Percentiles rank a stretch among this genome's conserved stretches.
Evolutionary conservation across 2,113 vertebrate genomes (phyloP).

Genomic region (Prunella fulvescens): DNA sequence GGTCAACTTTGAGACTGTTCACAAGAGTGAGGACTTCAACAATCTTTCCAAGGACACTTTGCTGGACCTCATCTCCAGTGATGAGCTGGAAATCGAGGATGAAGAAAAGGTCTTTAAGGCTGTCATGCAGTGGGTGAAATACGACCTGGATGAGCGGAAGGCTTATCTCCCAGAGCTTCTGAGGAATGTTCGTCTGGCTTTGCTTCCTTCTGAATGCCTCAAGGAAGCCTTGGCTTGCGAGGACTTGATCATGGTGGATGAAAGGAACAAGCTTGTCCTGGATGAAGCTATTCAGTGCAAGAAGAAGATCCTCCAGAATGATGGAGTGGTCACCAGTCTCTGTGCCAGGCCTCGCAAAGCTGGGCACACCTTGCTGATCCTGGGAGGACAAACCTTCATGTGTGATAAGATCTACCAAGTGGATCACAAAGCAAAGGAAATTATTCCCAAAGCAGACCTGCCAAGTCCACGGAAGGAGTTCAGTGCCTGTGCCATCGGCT

Average conservation of each 20-base stretch:
- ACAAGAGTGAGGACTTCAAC: constrained; percentile 88
- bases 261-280: constrained; percentile 81
- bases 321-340: constrained; percentile 86
- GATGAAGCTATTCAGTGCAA: constrained; percentile 90
- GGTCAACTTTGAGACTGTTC: constrained; percentile 85
- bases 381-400: constrained; percentile 96
- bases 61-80: constrained; percentile 88
- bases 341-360: constrained; percentile 91
- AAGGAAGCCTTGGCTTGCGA: constrained; percentile 86
- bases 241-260: constrained; percentile 84
- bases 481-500: constrained; percentile 91
- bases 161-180: constrained; percentile 85
- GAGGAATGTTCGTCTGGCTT: constrained; percentile 83
- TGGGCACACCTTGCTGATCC: constrained; percentile 89
- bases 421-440: constrained; percentile 92
- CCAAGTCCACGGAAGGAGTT: constrained; percentile 95
- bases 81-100: constrained; percentile 92
- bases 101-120: constrained; percentile 89
- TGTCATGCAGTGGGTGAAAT: constrained; percentile 88
- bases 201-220: constrained; percentile 87
- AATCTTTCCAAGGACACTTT: constrained; percentile 87
- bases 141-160: constrained; percentile 77
- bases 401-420: constrained; percentile 97
- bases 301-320: constrained; percentile 87
- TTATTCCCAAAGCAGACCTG: constrained; percentile 91